Base-by-base conservation (phyloP, 2,113 vertebrate species). In the Psilopogon haemacephalus region DNA sequence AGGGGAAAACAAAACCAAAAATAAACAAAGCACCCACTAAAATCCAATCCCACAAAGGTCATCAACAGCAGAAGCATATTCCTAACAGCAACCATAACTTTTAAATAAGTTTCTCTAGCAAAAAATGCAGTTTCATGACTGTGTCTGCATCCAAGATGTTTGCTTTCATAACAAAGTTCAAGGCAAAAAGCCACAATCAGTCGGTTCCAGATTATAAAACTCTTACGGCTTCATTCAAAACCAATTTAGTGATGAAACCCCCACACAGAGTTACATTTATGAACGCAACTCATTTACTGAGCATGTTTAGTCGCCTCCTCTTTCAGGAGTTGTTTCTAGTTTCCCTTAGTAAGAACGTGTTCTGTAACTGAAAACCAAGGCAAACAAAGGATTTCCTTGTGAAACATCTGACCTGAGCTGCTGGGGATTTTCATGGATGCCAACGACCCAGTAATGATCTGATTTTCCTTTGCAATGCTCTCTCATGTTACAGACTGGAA, bases 401-500 rank as follows among this genome's bases (percentile, higher is more conserved):
- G 67, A 69, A 80, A 88, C 12, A 40, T 54, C 97, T 86, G 75
- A 99, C 99, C 99, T 98, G 95, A 99, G 98, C 94, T 99, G 99
- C 95, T 99, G 99, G 17, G 99, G 98, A 65, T 98, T 98, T 96
- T 99, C 99, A 42, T 99, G 99, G 58, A 99, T 90, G 16, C 99
- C 99, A 28, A 99, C 98, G 19, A 99, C 98, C 99, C 99, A 99
- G 26, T 98, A 99, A 94, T 99, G 98, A 89, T 99, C 99, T 1
- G 98, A 99, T 80, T 98, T 98, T 67, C 99, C 98, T 91, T 99
- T 99, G 97, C 98, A 99, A 72, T 98, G 98, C 19, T 99, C 99
- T 65, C 98, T 97, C 7, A 97, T 99, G 97, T 98, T 97, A 76
- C 99, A 99, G 48, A 99, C 96, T 0, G 99, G 99, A 12, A 98